Evolutionary conservation across 2,113 vertebrate species (phyloP), one percentile per base, ranked within the genome.

Genomic region (Willisornis vidua): DNA sequence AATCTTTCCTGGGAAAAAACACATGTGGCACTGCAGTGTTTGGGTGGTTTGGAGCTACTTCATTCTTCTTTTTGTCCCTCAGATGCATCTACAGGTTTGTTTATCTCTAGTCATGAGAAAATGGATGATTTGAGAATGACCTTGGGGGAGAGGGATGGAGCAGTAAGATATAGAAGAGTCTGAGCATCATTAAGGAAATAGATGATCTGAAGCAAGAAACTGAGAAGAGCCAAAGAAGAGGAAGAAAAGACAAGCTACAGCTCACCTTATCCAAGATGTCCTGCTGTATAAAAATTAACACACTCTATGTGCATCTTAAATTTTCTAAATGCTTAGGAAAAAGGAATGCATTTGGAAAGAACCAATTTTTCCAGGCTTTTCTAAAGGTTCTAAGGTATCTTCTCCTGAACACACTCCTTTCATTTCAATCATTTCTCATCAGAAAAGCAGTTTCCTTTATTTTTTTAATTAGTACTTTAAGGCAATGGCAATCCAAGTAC

Each of bases 41-140:
- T 52, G 10, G 33, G 54, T 24, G 31, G 74, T 81, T 29, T 58
- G 29, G 29, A 58, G 22, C 45, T 65, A 89, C 31, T 85, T 73
- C 35, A 15, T 72, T 76, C 13, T 63, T 75, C 29, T 55, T 85
- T 93, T 49, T 74, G 35, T 68, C 18, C 68, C 79, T 19, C 22
- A 73, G 37, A 48, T 10, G 11, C 48, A 85, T 67, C 55, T 84
- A 68, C 79, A 74, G 57, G 55, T 88, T 96, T 88, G 59, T 94
- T 95, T 93, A 85, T 63, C 65, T 68, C 93, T 74, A 92, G 85
- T 86, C 90, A 77, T 67, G 76, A 88, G 76, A 93, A 90, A 55
- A 84, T 3, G 45, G 92, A 81, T 75, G 88, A 96, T n/a, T 71
- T 86, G 52, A 80, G 35, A 83, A 93, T 61, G 52, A 68, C 82